Evolutionary conservation across 2,888 invertebrate species (phyloP).

Genomic region (Mantis religiosa): DNA sequence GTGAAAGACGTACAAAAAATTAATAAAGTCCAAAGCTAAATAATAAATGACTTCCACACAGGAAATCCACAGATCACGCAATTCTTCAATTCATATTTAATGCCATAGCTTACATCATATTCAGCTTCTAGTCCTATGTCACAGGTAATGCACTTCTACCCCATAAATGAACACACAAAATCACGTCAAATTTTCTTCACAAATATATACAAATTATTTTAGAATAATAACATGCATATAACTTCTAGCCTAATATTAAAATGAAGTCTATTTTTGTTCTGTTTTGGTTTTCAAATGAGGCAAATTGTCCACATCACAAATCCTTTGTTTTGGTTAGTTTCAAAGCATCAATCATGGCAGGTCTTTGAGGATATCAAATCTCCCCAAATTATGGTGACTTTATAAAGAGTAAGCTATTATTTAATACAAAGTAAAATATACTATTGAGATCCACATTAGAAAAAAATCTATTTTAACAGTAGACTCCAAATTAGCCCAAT

Average conservation of each 20-base stretch:
- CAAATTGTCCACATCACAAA: background rate
- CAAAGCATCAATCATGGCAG: slow-evolving; percentile 8
- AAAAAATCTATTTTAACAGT: background rate
- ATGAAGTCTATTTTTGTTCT: background rate
- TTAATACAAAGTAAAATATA: slow-evolving; percentile 3
- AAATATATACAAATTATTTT: slow-evolving; percentile 8
- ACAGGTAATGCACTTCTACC: background rate
- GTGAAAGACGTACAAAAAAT: slow-evolving; percentile 5
- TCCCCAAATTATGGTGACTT: background rate
- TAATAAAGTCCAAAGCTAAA: slow-evolving; percentile 3
- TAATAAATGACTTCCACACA: background rate
- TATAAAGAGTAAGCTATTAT: background rate
- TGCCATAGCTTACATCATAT: background rate
- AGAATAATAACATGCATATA: slow-evolving; percentile 9
- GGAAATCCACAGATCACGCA: background rate
- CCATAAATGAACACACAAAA: slow-evolving; percentile 14
- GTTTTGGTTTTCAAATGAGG: background rate
- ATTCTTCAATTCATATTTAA: background rate
- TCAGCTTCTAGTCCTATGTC: background rate
- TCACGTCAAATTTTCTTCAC: slow-evolving; percentile 5
- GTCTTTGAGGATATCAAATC: background rate
- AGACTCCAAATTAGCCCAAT: background rate
- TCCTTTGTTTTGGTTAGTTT: slow-evolving; percentile 1
- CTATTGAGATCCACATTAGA: slow-evolving; percentile 19
- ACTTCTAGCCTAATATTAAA: background rate